Evolutionary conservation across 37 sponge, comb jelly and placozoan genomes (phyloP).

Genomic region (Cladorhizidae sp.): DNA sequence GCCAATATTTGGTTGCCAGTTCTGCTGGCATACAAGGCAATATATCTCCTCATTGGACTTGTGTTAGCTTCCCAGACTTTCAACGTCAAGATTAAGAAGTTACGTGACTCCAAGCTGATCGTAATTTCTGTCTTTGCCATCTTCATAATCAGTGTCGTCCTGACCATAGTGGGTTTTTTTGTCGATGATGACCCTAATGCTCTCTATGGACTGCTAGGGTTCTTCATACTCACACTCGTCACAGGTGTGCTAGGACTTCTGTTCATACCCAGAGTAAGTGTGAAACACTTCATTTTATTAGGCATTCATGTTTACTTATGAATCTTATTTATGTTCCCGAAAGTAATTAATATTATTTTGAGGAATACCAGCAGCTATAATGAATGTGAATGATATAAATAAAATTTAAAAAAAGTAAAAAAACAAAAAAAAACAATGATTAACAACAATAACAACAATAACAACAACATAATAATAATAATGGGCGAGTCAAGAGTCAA

Average conservation of each 20-base stretch:
- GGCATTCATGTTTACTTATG: too few relatives aligned
- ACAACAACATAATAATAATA: too few relatives aligned
- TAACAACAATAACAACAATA: too few relatives aligned
- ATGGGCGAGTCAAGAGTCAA: too few relatives aligned
- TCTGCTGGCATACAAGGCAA: constrained; percentile 32
- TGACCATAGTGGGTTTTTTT: constrained; percentile 27
- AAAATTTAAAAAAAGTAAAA: too few relatives aligned
- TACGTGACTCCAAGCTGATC: constrained; percentile 70
- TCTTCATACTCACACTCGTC: constrained; percentile 15
- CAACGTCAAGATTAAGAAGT: constrained; percentile 53
- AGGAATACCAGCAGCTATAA: too few relatives aligned
- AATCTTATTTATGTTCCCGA: too few relatives aligned
- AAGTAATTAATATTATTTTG: too few relatives aligned
- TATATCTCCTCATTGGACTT: constrained; percentile 47
- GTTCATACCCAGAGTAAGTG: constrained; percentile 50
- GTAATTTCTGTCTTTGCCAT: constrained; percentile 27
- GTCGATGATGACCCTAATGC: constrained; percentile 18
- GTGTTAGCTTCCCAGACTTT: constrained; percentile 47
- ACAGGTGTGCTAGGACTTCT: constrained; percentile 40
- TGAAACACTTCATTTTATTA: too few relatives aligned
- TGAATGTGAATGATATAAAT: too few relatives aligned
- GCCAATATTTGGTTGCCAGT: constrained; percentile 34
- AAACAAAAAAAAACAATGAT: too few relatives aligned
- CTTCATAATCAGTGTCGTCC: constrained; percentile 18
- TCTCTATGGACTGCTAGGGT: constrained; percentile 18